Evolutionary conservation across 2,888 invertebrate genomes (phyloP).

Genomic region (Opisthograptis luteolata): DNA sequence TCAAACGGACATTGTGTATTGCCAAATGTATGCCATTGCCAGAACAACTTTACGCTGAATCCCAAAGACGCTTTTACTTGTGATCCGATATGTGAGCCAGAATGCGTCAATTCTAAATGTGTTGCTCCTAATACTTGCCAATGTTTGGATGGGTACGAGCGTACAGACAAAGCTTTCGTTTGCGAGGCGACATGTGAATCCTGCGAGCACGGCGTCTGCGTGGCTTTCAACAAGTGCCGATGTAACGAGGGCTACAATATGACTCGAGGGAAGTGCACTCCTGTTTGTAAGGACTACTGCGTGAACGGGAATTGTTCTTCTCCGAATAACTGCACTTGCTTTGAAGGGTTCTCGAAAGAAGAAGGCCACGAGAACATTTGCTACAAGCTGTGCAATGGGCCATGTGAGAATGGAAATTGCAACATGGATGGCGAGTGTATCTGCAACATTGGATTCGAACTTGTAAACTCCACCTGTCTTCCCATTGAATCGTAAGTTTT

Average conservation of each 20-base stretch:
- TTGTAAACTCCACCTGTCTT: slow-evolving; percentile 46
- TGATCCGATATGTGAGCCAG: slow-evolving; percentile 20
- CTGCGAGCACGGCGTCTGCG: slow-evolving; percentile 15
- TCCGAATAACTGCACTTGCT: slow-evolving; percentile 27
- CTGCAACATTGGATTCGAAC: slow-evolving; percentile 47
- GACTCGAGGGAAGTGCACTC: slow-evolving; percentile 9
- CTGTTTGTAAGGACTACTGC: slow-evolving; percentile 12
- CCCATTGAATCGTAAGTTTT: slow-evolving; percentile 50
- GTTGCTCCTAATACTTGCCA: slow-evolving; percentile 13
- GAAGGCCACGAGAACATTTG: slow-evolving; percentile 41
- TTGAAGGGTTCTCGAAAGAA: slow-evolving; percentile 31
- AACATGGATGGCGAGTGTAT: slow-evolving; percentile 47
- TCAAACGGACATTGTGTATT: slow-evolving; percentile 55
- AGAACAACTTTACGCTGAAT: slow-evolving; percentile 35
- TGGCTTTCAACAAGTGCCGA: slow-evolving; percentile 14
- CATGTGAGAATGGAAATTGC: slow-evolving; percentile 54
- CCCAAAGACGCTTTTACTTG: slow-evolving; percentile 9
- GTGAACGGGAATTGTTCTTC: slow-evolving; percentile 22
- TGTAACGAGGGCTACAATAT: slow-evolving; percentile 23
- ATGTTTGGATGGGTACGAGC: slow-evolving; percentile 7
- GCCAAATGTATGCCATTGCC: slow-evolving; percentile 55
- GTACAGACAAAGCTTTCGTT: background rate
- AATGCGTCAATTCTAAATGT: slow-evolving; percentile 25
- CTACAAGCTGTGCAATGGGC: slow-evolving; percentile 46
- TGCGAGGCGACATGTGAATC: slow-evolving; percentile 7